These are phyloP conservation scores for Antigone vipio DNA, from an alignment of 2,113 vertebrate species.

Conservation along the genomic window DNA sequence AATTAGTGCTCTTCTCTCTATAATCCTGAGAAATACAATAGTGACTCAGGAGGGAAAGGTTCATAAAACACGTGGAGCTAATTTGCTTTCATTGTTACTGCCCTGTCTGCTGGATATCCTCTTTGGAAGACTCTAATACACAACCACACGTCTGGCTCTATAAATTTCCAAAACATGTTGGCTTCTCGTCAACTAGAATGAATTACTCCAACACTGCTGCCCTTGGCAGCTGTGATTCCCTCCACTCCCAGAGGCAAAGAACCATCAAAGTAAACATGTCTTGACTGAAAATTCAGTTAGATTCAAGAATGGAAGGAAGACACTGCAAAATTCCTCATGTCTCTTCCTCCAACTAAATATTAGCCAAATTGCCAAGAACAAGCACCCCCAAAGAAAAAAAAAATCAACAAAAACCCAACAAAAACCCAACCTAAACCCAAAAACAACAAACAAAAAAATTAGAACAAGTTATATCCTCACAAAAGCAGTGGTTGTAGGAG, in stretches of 20 bases:
- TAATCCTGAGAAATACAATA: background rate
- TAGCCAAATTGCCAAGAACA: background rate
- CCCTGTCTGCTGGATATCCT: background rate
- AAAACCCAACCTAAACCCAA: background rate
- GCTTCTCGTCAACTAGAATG: background rate
- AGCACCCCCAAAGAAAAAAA: fast-evolving
- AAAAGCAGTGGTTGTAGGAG: background rate
- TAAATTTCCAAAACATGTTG: background rate
- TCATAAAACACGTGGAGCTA: background rate
- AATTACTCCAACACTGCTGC: background rate
- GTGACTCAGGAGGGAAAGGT: background rate
- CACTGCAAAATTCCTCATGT: fast-evolving
- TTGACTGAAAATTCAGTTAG: background rate
- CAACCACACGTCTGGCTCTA: background rate
- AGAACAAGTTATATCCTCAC: background rate
- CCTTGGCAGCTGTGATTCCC: background rate
- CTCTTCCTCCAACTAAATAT: background rate
- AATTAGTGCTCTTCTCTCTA: background rate
- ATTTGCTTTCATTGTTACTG: background rate
- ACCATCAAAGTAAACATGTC: fast-evolving
- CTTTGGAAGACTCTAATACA: background rate
- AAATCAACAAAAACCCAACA: no score
- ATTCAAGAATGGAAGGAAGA: background rate
- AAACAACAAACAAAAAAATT: background rate
- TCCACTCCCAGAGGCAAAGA: background rate